A percentile compares a stretch with the other conserved stretches of the same genome.
These are phyloP conservation scores for Tachysurus vachellii DNA, from an alignment of 2,113 vertebrate species.

Conservation along the genomic window DNA sequence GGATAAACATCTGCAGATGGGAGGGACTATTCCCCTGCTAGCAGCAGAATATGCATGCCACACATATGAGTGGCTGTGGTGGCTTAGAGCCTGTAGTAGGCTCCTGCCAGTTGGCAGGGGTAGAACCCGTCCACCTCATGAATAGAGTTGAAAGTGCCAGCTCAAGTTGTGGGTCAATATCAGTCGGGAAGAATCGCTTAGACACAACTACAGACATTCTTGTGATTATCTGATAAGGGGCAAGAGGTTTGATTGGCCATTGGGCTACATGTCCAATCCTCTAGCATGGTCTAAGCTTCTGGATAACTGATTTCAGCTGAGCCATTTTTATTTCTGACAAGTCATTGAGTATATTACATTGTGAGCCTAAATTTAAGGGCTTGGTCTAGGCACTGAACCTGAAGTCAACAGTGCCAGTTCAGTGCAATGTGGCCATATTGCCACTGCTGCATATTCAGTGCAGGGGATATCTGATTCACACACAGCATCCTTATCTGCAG, in stretches of 20 bases:
- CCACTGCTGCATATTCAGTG: background rate
- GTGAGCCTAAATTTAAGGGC: background rate
- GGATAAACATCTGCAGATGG: background rate
- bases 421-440: background rate
- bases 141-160: background rate
- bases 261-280: background rate
- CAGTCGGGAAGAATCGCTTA: background rate
- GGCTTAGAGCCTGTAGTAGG: background rate
- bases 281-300: background rate
- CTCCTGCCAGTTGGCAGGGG: background rate
- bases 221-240: background rate
- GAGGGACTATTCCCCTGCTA: background rate
- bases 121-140: background rate
- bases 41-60: background rate
- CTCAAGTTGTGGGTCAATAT: background rate
- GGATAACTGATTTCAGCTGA: background rate
- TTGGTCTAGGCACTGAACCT: background rate
- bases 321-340: background rate
- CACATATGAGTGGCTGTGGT: background rate
- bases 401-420: background rate
- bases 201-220: background rate
- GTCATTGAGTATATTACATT: no score
- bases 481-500: background rate
- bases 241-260: background rate
- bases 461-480: background rate